These are phyloP conservation scores for Anthoscopus minutus DNA, from an alignment of 2,113 vertebrate genomes.

Conservation along the genomic window DNA sequence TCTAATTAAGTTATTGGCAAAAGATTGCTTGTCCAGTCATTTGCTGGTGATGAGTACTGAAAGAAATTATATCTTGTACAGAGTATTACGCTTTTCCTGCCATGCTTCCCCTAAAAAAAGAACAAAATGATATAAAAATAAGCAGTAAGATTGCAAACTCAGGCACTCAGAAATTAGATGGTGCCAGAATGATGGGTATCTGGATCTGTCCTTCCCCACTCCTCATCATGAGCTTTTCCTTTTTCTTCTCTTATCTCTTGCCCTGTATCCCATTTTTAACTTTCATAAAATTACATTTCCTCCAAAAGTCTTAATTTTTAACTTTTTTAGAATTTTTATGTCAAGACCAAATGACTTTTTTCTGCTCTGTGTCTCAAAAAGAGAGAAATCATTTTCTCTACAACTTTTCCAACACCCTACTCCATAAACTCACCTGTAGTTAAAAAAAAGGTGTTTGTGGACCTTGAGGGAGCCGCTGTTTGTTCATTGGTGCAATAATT, in stretches of 20 bases:
- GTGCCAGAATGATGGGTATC: neutral
- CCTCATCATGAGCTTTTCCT: neutral
- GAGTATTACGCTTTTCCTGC: neutral
- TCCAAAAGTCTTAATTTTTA: neutral
- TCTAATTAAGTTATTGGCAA: constrained; percentile 24
- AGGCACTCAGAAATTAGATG: neutral
- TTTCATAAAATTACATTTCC: neutral
- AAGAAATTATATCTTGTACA: neutral
- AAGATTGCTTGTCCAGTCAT: constrained; percentile 14
- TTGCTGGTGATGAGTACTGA: neutral
- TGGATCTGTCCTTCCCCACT: neutral
- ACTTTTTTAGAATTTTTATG: neutral
- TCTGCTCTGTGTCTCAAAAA: neutral
- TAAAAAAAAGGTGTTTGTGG: neutral
- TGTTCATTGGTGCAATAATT: neutral
- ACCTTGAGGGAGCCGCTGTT: neutral
- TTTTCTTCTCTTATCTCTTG: neutral
- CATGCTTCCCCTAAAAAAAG: neutral
- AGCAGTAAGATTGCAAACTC: neutral
- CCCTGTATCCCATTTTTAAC: neutral
- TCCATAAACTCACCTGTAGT: neutral
- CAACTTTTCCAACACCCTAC: neutral
- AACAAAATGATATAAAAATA: neutral
- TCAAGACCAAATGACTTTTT: neutral
- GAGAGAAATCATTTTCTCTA: neutral